Evolutionary conservation across 2,113 vertebrate species (phyloP), one percentile per base, ranked within the genome.

Genomic region (Coptodon rendalli): DNA sequence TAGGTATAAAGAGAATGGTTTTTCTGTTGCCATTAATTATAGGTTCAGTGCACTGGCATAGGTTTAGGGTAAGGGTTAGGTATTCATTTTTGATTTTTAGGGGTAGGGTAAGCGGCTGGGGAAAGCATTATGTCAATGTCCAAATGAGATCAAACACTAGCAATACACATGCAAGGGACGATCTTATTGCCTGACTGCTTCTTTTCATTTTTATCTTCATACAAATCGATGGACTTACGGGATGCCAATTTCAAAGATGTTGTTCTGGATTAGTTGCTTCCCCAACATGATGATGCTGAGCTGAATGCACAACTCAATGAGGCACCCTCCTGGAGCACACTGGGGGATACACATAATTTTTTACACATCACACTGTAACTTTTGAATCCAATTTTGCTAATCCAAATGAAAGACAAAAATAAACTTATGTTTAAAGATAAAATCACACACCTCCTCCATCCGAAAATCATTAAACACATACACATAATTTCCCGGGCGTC

Each of bases 201-300:
- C 19, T 48, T 82, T 36, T 17, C 36, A 31, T 52, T 73, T 9
- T 9, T 63, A 53, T 14, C 16, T 3, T 66, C 4, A 48, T 1
- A 36, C 29, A 3, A 16, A 73, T 29, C 9, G 6, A n/a, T 59
- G 10, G 94, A 98, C 98, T 19, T 96, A 99, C 99, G 98, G 99
- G 91, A 99, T 97, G 88, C 97, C 98, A 5, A 99, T 99, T 94
- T 99, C 99, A 93, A 99, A 99, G 85, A 99, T 95, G 95, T 99
- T 99, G 94, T 99, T 99, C 95, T 99, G 99, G 89, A 99, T 99
- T 88, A 99, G 94, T 95, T 99, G 99, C 85, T 99, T 99, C 59
- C 99, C 99, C 92, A 99, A 92, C 99, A 99, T 99, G 93, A 99
- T 99, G 96, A 99, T 99, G 94, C 99, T 99, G 88, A 99, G 97